These are phyloP conservation scores for Zeus faber DNA, from an alignment of 2,113 vertebrate species.

Conservation along the genomic window DNA sequence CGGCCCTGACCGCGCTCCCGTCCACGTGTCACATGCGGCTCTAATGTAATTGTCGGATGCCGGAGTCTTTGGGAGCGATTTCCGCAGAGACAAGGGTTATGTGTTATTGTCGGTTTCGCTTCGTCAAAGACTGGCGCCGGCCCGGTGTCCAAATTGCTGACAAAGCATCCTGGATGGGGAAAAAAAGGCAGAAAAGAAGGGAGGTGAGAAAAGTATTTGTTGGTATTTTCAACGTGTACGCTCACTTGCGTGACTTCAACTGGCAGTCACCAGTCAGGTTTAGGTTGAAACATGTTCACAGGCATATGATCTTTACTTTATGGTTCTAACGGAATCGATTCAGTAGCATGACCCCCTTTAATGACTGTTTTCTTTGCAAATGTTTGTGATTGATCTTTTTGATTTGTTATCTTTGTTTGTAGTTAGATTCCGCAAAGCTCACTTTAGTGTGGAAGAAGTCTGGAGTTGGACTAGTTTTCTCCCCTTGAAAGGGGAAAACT, in stretches of 20 bases:
- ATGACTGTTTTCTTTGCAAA: not conserved
- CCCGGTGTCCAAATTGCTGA: slow-evolving; percentile 56
- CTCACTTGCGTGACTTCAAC: not conserved
- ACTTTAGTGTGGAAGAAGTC: not conserved
- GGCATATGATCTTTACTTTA: too few species aligned
- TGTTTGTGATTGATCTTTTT: not conserved
- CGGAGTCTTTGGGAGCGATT: slow-evolving; percentile 46
- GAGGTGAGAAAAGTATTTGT: not conserved
- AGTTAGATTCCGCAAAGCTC: too few species aligned
- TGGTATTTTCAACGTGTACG: not conserved
- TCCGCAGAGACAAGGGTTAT: slow-evolving; percentile 55
- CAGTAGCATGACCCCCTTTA: not conserved
- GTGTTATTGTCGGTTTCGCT: slow-evolving; percentile 56
- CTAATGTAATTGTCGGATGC: slow-evolving; percentile 67
- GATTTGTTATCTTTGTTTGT: too few species aligned
- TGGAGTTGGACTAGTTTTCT: slow-evolving; percentile 3
- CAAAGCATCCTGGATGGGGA: slow-evolving; percentile 45
- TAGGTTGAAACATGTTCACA: not conserved
- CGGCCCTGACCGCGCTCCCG: slow-evolving; percentile 39
- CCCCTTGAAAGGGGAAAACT: slow-evolving; percentile 32
- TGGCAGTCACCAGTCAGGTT: too few species aligned
- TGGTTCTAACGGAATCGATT: too few species aligned
- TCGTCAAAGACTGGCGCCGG: slow-evolving; percentile 47
- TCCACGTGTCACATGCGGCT: slow-evolving; percentile 64
- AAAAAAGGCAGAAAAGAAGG: slow-evolving; percentile 12